These are phyloP conservation scores for Eupithecia abbreviata DNA, from an alignment of 2,888 invertebrate genomes.

Conservation along the genomic window DNA sequence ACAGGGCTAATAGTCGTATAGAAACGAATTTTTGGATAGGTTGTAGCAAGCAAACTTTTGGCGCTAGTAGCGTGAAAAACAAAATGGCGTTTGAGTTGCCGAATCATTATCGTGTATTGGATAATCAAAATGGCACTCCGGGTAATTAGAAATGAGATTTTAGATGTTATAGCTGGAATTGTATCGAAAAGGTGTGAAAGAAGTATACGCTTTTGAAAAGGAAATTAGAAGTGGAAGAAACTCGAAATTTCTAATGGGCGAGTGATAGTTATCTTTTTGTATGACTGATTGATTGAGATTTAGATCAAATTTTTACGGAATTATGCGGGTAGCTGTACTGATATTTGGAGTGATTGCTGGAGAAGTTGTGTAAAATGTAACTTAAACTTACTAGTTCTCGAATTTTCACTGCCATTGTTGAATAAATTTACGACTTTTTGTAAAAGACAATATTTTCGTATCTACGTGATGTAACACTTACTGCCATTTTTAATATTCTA, in stretches of 20 bases:
- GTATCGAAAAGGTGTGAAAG: background rate
- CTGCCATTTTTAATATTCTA: constrained; percentile 1
- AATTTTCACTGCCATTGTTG: constrained; percentile 26
- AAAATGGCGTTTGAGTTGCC: constrained; percentile 20
- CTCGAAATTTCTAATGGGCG: background rate
- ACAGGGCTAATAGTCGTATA: constrained; percentile 24
- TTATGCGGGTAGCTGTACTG: constrained; percentile 24
- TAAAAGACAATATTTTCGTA: constrained; percentile 12
- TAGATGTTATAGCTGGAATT: background rate
- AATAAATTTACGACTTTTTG: background rate
- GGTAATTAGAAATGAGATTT: constrained; percentile 20
- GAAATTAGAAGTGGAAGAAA: constrained; percentile 9
- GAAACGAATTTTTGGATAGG: constrained; percentile 23
- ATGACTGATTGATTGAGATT: background rate
- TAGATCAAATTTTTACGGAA: constrained; percentile 28
- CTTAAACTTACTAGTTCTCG: background rate
- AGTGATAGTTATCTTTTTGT: constrained; percentile 15
- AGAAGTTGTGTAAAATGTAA: constrained; percentile 9
- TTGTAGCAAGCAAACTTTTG: constrained; percentile 14
- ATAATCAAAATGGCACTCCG: constrained; percentile 24
- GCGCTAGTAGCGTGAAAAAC: constrained; percentile 19
- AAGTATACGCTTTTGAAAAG: constrained; percentile 24
- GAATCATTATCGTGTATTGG: constrained; percentile 20
- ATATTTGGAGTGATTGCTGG: constrained; percentile 16
- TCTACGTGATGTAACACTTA: background rate